Evolutionary conservation across 2,797 vertebrate species (phyloP), one percentile per base, ranked within the genome.

Genomic region (Sebastes hubbsi): DNA sequence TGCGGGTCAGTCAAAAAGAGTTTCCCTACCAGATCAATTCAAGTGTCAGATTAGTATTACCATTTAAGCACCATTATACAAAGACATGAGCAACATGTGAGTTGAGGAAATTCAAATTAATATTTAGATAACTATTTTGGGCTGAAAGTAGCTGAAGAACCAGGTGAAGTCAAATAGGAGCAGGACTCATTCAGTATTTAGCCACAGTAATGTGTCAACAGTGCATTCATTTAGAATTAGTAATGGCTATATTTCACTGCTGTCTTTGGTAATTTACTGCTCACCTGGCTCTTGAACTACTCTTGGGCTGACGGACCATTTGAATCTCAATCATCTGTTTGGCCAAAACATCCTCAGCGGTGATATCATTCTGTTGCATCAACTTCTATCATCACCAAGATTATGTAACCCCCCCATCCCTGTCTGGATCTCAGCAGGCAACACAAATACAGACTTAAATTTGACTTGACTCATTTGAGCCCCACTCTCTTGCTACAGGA

Each of bases 311-410:
- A 56, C 1, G n/a, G 36, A 68, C n/a, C 27, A 58, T 54, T 70
- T 32, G 46, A 71, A 64, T 77, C 76, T 56, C 58, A 84, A 54
- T 80, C 77, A 82, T 72, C 59, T 1, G 5, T 54, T 10, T 30
- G 34, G n/a, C 11, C 63, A 46, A 84, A 87, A 86, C 78, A 81
- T 70, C 81, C 62, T 68, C 30, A 73, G 77, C 54, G 72, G 75
- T 83, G 85, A 87, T 78, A 56, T 85, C 72, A 82, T 58, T 76
- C 64, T 75, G 56, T 85, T 87, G 77, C 79, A 77, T 88, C 82
- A 59, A 79, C 72, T 70, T 85, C 74, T 30, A 79, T 73, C 75
- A 66, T 46, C 61, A 71, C 38, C 75, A 69, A 22, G 62, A 72
- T 89, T 85, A 80, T 64, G 8, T 81, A 77, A 86, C 36, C 10